Percentiles rank a stretch among this genome's conserved stretches.
These are phyloP conservation scores for Pseudomugil tenellus DNA, from an alignment of 2,797 vertebrate species.

Conservation along the genomic window DNA sequence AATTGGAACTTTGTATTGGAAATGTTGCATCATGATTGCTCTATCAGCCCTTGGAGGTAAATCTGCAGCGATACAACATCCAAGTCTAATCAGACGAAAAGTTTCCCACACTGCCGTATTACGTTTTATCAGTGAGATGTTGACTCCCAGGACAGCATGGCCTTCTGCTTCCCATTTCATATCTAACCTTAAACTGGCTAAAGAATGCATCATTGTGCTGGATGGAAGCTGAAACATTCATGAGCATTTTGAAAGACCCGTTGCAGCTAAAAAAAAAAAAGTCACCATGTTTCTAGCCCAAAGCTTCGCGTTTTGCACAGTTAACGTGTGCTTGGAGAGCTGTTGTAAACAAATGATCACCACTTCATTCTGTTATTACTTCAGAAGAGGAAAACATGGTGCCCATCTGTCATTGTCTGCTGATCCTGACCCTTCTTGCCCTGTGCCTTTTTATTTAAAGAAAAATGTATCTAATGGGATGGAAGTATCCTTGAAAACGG, in stretches of 20 bases:
- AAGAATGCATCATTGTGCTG: constrained; percentile 5
- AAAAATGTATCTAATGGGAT: background rate
- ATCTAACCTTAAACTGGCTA: constrained; percentile 25
- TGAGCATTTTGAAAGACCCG: background rate
- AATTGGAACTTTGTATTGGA: constrained; percentile 7
- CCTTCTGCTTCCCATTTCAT: constrained; percentile 5
- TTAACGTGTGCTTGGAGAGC: background rate
- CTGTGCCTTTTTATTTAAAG: background rate
- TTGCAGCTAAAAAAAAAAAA: background rate
- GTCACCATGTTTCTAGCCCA: background rate
- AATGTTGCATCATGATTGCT: background rate
- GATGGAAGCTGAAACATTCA: constrained; percentile 13
- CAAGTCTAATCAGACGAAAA: background rate
- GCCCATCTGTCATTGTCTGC: background rate
- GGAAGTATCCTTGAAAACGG: constrained; percentile 5
- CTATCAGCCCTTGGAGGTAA: background rate
- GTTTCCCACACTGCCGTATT: background rate
- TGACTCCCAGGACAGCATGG: constrained; percentile 8
- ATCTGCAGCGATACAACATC: background rate
- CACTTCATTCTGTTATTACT: background rate
- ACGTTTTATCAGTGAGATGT: background rate
- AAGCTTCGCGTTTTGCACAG: constrained; percentile 5
- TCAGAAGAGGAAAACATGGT: constrained; percentile 20
- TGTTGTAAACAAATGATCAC: background rate
- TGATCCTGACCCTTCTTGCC: background rate